Conservation (phyloP, 1,140 invertebrate genomes). For the Conopomorpha cramerella region DNA sequence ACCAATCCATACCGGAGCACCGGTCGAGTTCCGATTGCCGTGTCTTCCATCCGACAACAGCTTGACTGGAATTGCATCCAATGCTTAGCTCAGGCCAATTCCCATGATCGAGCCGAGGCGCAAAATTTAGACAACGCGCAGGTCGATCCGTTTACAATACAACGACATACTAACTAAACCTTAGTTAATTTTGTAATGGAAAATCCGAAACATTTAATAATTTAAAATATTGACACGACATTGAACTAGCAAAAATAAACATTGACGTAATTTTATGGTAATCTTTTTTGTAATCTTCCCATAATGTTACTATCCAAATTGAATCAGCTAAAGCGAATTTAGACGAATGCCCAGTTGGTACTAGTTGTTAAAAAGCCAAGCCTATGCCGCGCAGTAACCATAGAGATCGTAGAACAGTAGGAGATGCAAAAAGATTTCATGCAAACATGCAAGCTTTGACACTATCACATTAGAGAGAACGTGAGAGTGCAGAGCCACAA, state of each 20-base stretch:
- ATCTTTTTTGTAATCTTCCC: conserved; percentile 9
- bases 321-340: conserved; percentile 36
- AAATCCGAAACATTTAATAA: conserved; percentile 42
- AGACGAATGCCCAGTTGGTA: conserved; percentile 33
- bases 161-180: conserved; percentile 11
- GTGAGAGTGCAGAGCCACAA: too few species aligned
- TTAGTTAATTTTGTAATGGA: conserved; percentile 18
- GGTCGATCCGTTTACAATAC: conserved; percentile 24
- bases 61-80: conserved; percentile 57
- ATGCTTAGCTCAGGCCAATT: conserved; percentile 44
- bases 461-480: conserved; percentile 17
- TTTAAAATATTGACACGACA: conserved; percentile 41
- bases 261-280: conserved; percentile 14
- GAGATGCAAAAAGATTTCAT: conserved; percentile 50
- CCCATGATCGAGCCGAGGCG: conserved; percentile 32
- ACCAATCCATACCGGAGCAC: conserved; percentile 49
- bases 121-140: conserved; percentile 47
- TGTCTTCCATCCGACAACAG: conserved; percentile 49
- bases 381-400: conserved; percentile 60
- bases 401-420: conserved; percentile 57
- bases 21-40: conserved; percentile 38
- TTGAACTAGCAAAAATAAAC: conserved; percentile 35
- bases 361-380: conserved; percentile 50
- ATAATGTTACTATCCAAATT: too few species aligned
- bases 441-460: conserved; percentile 42